A percentile compares a stretch with the other conserved stretches of the same genome.
Conservation (phyloP, 2,113 vertebrate species). For the Ovis aries region ARS-UI_Ramb_v3.0 NC_056068.1:56852501-56853000, state of each 20-base stretch:
- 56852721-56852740: constrained; percentile 90
- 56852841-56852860: neutral
- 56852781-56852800: constrained; percentile 94
- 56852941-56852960: neutral
- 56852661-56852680: neutral
- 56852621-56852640: neutral
- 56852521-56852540: neutral
- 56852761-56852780: constrained; percentile 87
- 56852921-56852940: neutral
- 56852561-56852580: neutral
- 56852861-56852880: neutral
- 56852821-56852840: neutral
- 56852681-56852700: neutral
- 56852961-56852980: neutral
- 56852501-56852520: neutral
- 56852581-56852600: neutral
- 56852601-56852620: neutral
- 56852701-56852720: constrained; percentile 74
- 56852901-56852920: neutral
- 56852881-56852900: neutral
- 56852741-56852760: constrained; percentile 89
- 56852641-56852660: neutral
- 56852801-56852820: neutral
- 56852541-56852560: neutral
- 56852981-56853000: neutral